Evolutionary conservation across 2,797 vertebrate genomes (phyloP).

Genomic region (Avahi laniger): DNA sequence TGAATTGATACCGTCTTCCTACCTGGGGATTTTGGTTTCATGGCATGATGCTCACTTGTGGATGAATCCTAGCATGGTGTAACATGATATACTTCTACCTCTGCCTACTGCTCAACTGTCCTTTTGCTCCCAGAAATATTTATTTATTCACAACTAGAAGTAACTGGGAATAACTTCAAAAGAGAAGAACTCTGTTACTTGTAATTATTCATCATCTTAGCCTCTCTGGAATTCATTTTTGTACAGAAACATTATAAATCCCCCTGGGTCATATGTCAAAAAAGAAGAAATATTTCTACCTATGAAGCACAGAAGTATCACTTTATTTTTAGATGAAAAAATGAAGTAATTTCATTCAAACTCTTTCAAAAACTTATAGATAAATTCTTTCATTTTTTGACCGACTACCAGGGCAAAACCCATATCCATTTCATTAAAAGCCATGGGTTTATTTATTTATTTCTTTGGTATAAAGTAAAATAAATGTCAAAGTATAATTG

Average conservation of each 20-base stretch:
- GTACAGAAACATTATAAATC: conserved; percentile 45
- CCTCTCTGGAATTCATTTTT: conserved; percentile 59
- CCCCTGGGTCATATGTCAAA: conserved; percentile 37
- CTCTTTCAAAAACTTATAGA: conserved; percentile 36
- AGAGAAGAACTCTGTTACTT: conserved; percentile 42
- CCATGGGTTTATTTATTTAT: conserved; percentile 44
- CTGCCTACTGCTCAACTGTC: neutral
- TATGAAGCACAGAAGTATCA: conserved; percentile 1
- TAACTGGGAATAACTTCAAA: conserved; percentile 62
- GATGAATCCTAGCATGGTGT: neutral
- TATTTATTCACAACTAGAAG: conserved; percentile 52
- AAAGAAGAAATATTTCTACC: conserved; percentile 17
- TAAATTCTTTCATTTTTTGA: conserved; percentile 57
- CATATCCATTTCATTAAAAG: conserved; percentile 49
- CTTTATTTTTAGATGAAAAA: conserved; percentile 65
- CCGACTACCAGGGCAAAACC: neutral
- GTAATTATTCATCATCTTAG: conserved; percentile 65
- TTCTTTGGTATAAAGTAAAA: conserved; percentile 31
- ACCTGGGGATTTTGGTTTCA: conserved; percentile 47
- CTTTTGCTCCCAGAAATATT: conserved; percentile 20
- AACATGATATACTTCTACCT: neutral
- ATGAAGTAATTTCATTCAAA: conserved; percentile 41
- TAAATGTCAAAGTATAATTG: conserved; percentile 62
- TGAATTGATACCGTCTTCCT: neutral
- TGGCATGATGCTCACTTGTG: neutral